Evolutionary conservation across 1,140 invertebrate genomes (phyloP).

Genomic region (Drosophila orosa): DNA sequence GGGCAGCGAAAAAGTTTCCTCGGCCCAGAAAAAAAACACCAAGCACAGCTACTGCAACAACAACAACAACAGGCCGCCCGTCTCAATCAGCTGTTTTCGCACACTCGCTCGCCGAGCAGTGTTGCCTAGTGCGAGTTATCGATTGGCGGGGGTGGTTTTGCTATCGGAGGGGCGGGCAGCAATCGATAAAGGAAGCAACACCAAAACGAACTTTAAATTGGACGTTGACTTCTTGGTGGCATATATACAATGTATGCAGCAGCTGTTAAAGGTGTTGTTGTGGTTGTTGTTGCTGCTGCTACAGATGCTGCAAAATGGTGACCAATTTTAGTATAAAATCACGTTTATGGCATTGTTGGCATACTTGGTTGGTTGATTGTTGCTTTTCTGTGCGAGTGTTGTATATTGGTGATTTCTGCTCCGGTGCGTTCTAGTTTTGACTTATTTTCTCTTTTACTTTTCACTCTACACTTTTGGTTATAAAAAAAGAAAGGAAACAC

Average conservation of each 20-base stretch:
- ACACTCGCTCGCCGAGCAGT: conserved; percentile 50
- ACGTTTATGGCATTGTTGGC: conserved; percentile 42
- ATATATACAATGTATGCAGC: not conserved
- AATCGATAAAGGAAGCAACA: conserved; percentile 56
- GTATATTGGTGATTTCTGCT: conserved; percentile 43
- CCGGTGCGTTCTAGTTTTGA: conserved; percentile 43
- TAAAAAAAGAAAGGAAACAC: conserved; percentile 23
- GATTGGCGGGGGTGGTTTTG: conserved; percentile 17
- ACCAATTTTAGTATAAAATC: conserved; percentile 52
- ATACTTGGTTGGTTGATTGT: conserved; percentile 62
- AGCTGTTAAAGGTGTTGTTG: conserved; percentile 20
- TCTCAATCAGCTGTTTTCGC: conserved; percentile 66
- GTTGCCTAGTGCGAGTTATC: conserved; percentile 59
- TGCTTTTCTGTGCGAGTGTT: conserved; percentile 40
- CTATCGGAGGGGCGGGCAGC: conserved; percentile 19
- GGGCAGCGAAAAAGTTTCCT: conserved; percentile 37
- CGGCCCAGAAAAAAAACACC: conserved; percentile 28
- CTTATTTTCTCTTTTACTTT: conserved; percentile 40
- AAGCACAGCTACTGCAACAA: conserved; percentile 40
- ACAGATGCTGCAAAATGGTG: conserved; percentile 63
- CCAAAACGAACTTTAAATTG: conserved; percentile 35
- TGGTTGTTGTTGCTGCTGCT: conserved; percentile 20
- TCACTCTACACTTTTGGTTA: conserved; percentile 52
- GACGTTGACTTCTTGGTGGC: conserved; percentile 31
- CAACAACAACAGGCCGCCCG: conserved; percentile 39